A percentile compares a stretch with the other conserved stretches of the same genome.
phyloP scores from a whole-genome alignment of 2,888 invertebrate genomes.

The Thelaira solivaga region DNA sequence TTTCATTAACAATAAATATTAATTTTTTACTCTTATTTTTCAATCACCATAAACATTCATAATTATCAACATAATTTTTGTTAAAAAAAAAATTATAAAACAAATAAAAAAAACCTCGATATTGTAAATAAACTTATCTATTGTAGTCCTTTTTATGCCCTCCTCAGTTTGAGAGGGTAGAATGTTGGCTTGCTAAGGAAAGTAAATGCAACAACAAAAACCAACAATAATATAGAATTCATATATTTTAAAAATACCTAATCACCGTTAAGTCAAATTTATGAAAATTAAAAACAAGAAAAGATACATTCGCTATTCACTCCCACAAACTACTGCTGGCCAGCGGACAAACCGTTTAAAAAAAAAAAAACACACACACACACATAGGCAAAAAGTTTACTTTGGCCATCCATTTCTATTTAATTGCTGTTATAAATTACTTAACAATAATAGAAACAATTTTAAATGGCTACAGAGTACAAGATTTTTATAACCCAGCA shows the following conservation, averaged over 20 bases:
- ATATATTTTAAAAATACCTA: slow-evolving; percentile 35
- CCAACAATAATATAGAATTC: not conserved
- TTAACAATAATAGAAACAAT: slow-evolving; percentile 53
- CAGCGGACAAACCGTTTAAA: not conserved
- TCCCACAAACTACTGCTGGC: not conserved
- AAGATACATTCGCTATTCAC: slow-evolving; percentile 9
- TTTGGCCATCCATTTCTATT: slow-evolving; percentile 42
- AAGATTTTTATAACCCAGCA: slow-evolving; percentile 31
- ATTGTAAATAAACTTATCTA: slow-evolving; percentile 13
- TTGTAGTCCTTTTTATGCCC: not conserved
- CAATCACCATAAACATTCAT: slow-evolving; percentile 66
- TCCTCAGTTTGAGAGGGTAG: not conserved
- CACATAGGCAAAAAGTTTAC: slow-evolving; percentile 7
- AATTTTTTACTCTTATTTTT: slow-evolving; percentile 62
- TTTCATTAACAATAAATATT: slow-evolving; percentile 64
- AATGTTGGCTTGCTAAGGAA: not conserved
- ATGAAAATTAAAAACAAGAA: slow-evolving; percentile 59
- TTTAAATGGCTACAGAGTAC: slow-evolving; percentile 8
- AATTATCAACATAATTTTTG: slow-evolving; percentile 58
- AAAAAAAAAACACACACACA: not conserved
- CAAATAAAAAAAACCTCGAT: not conserved
- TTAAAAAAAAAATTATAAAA: not conserved
- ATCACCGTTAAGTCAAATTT: slow-evolving; percentile 61
- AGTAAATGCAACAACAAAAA: slow-evolving; percentile 1
- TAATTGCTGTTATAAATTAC: slow-evolving; percentile 61